Base-by-base conservation (phyloP, 2,113 vertebrate species). In the Chamaetylas fuelleborni region DNA sequence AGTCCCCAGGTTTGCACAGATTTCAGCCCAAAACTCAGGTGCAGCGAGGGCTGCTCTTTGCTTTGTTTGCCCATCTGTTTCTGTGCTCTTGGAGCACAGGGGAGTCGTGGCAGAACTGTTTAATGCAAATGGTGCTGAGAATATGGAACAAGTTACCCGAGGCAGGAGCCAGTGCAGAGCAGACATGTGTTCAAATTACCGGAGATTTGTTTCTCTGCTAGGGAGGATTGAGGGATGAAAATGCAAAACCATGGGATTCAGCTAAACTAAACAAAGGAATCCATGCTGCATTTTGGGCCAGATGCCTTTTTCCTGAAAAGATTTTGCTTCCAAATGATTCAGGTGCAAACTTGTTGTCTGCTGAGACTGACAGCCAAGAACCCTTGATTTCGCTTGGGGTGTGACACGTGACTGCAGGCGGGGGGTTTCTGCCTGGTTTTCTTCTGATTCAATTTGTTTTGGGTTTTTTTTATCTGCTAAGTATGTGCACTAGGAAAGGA, bases 171-270 rank as follows among this genome's bases (percentile, higher is more conserved):
- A 13, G 67, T 3, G 60, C 90, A 51, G 33, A 60, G 67, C 54
- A 1, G 74, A 92, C 90, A 81, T 29, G 69, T 94, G 94, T 92
- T 93, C 86, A 48, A 90, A 95, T 93, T 93, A 90, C 92, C 2
- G 3, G 77, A 88, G 93, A 93, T 93, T 93, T 96, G 77, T 86
- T 92, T 26, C 90, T 93, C 69, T 78, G 48, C 25, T 76, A 57
- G 53, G 61, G 43, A 94, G 88, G 86, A 96, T 61, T 95, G 88
- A 96, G 69, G 92, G 93, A 94, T 95, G 90, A 95, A 81, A 94
- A 96, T 10, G 48, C 40, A 88, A 95, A 95, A 88, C 47, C 65
- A 4, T 81, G 76, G 77, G 88, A 93, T 94, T 94, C 90, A 72
- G 85, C 88, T 86, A 92, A 94, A 78, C 64, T 73, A 94, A 95